Evolutionary conservation across 1,140 invertebrate genomes (phyloP).

Genomic region (Cyclina sinensis): DNA sequence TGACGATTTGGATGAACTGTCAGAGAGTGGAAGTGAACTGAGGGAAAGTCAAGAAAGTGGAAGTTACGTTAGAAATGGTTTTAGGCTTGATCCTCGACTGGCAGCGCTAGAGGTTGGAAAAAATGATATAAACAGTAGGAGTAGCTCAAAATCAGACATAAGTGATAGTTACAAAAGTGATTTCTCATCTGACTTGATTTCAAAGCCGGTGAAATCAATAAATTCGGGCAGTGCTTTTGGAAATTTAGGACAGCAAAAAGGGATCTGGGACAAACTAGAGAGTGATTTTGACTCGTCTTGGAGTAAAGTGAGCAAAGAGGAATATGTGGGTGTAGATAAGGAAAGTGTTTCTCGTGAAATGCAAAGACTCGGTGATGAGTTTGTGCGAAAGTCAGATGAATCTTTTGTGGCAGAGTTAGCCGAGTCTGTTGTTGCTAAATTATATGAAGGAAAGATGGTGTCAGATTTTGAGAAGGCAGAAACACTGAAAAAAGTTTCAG

Average conservation of each 20-base stretch:
- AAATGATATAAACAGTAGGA: constrained; percentile 63
- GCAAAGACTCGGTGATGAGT: constrained; percentile 51
- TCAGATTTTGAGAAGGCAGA: constrained; percentile 48
- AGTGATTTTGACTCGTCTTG: constrained; percentile 43
- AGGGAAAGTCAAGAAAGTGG: constrained; percentile 52
- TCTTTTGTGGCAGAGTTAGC: constrained; percentile 70
- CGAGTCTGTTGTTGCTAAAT: constrained; percentile 71
- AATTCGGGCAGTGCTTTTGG: constrained; percentile 18
- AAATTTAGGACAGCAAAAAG: constrained; percentile 7
- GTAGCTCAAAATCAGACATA: constrained; percentile 77
- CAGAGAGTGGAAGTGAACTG: constrained; percentile 53
- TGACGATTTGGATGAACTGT: constrained; percentile 69
- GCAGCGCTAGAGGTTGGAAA: neutral
- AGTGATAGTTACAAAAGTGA: constrained; percentile 72
- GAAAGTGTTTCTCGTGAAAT: constrained; percentile 40
- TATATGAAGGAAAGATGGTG: constrained; percentile 65
- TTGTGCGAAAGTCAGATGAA: constrained; percentile 63
- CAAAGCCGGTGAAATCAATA: constrained; percentile 48
- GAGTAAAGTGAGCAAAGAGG: constrained; percentile 22
- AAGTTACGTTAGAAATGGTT: neutral
- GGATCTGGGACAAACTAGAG: constrained; percentile 34
- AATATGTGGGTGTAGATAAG: neutral
- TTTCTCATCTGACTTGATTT: constrained; percentile 67
- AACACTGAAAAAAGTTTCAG: constrained; percentile 61
- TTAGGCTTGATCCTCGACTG: neutral